Evolutionary conservation across 2,888 invertebrate species (phyloP).

Genomic region (Cactoblastis cactorum): DNA sequence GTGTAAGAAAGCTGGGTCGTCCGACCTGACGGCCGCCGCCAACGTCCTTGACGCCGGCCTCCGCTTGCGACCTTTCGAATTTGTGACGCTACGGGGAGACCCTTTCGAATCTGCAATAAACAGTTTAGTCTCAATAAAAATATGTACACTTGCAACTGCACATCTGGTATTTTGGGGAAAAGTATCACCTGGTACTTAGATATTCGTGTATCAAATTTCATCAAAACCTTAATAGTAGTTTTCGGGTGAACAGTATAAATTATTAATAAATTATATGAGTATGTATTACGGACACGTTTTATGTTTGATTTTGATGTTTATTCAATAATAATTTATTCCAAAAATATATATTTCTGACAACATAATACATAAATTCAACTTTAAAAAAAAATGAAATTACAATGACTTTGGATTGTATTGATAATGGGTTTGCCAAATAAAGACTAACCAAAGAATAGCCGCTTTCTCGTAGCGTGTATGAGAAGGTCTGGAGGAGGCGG

Average conservation of each 20-base stretch:
- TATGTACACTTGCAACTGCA: no score
- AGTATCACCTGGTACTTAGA: no score
- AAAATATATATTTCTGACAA: background rate
- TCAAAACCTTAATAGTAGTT: no score
- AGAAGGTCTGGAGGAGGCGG: slow-evolving; percentile 93
- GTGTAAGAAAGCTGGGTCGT: slow-evolving; percentile 93
- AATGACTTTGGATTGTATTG: background rate
- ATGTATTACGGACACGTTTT: no score
- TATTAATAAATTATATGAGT: no score
- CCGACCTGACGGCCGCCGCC: slow-evolving; percentile 89
- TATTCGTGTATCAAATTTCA: no score
- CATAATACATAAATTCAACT: no score
- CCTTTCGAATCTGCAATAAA: slow-evolving; percentile 88
- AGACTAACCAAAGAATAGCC: slow-evolving; percentile 89
- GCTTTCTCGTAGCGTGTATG: slow-evolving; percentile 89
- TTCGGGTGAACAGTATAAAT: no score
- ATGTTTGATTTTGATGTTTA: no score
- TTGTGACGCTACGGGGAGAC: slow-evolving; percentile 92
- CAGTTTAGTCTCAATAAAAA: background rate
- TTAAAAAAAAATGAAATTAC: no score
- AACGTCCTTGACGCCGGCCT: slow-evolving; percentile 91
- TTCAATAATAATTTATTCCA: no score
- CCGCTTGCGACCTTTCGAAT: slow-evolving; percentile 95
- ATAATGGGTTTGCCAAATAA: background rate
- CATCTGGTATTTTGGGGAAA: no score